A percentile compares a stretch with the other conserved stretches of the same genome.
phyloP scores from a whole-genome alignment of 2,888 invertebrate species.

The Bombyx huttoni region DNA sequence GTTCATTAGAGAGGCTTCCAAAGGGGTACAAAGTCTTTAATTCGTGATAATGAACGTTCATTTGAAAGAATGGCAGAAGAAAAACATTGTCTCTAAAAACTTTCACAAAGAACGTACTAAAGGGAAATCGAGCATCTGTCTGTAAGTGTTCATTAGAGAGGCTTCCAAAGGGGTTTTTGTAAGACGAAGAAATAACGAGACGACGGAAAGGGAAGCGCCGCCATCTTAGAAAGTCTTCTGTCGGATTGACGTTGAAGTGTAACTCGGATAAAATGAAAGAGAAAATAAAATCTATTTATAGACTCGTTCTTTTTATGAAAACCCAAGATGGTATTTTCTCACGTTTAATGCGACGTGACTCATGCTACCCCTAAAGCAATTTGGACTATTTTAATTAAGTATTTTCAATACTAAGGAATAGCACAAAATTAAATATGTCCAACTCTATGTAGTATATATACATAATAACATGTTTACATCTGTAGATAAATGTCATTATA shows the following conservation, averaged over 20 bases:
- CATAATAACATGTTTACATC: too few relatives aligned
- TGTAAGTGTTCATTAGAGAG: background rate
- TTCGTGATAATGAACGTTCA: background rate
- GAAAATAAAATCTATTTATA: background rate
- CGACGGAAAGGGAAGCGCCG: constrained; percentile 1
- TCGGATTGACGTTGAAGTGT: background rate
- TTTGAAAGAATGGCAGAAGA: background rate
- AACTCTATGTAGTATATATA: too few relatives aligned
- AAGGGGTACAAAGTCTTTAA: background rate
- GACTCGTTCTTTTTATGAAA: background rate
- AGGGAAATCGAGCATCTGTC: constrained; percentile 1
- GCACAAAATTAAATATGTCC: too few relatives aligned
- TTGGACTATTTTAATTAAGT: too few relatives aligned
- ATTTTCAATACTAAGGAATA: too few relatives aligned
- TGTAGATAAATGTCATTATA: too few relatives aligned
- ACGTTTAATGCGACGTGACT: too few relatives aligned
- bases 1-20: background rate
- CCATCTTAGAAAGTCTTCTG: background rate
- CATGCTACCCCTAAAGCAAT: too few relatives aligned
- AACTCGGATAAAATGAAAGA: background rate
- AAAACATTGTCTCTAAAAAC: background rate
- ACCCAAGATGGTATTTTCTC: too few relatives aligned
- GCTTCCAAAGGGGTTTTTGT: constrained; percentile 2
- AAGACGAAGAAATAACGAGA: constrained; percentile 15
- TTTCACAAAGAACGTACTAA: background rate